Base-by-base conservation (phyloP, 1,140 invertebrate genomes). In the Drosophila azteca region DNA sequence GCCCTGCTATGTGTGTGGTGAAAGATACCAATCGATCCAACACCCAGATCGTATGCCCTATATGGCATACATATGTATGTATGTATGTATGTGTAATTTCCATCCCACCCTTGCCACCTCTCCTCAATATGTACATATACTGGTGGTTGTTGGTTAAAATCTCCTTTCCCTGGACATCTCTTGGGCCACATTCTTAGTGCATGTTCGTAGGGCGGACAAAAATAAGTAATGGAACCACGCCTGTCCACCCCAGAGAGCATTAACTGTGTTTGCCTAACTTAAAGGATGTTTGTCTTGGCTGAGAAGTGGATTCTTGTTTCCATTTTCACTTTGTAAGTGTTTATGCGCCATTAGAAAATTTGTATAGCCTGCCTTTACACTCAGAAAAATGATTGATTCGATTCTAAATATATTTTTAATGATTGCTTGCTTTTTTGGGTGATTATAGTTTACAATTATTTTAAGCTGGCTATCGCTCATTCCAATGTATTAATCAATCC, bases 281-380 rank as follows among this genome's bases (percentile, higher is more conserved):
- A 51, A 72, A 62, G 68, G 70, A 72, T 72, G 68, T 63, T 73
- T 63, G 68, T 43, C 44, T 70, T 71, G 55, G 48, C 49, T 60
- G 45, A 41, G 67, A 41, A 71, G 48, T 60, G 39, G 51, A 46
- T 48, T 60, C 24, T 71, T 68, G 54, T 71, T 70, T n/a, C 68
- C 54, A 70, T 67, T 60, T 70, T 55, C 54, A 59, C 54, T 60
- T 71, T 26, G 39, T 59, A 51, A 51, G 67, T 58, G 41, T 39
- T 51, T 20, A 48, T 29, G 41, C 24, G 39, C 17, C 43, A 60
- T 71, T 70, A 60, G 54, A 71, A 70, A 71, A 71, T 71, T 70
- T 70, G 60, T 48, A 48, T 39, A 13, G 11, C 35, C 22, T 45
- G 8, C 13, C 7, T 5, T 3, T 39, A 39, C 68, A 71, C 66